Base-by-base conservation (phyloP, 2,113 vertebrate species). In the Acanthisitta chloris region DNA sequence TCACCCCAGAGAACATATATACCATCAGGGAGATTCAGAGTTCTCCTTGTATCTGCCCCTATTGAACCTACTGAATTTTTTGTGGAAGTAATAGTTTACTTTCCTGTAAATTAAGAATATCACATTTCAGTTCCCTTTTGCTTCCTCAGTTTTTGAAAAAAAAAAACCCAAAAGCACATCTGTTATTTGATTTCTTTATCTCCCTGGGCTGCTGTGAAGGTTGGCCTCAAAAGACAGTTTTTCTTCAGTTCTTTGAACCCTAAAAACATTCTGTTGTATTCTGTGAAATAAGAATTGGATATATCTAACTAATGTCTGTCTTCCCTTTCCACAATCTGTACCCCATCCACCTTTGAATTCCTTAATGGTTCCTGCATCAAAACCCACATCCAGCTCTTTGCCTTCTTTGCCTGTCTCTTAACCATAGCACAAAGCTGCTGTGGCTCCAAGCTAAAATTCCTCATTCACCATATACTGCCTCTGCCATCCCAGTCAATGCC, bases 181-280 rank as follows among this genome's bases (percentile, higher is more conserved):
- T 94, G 82, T 74, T 97, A 62, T 16, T 86, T 93, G 76, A 89
- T 92, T 92, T 81, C 62, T 93, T 94, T 74, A 52, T 92, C 95
- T 92, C 76, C 55, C 55, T 46, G 65, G 46, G 93, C 26, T 88
- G 49, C 82, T 92, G 34, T 78, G 80, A 90, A 93, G 54, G 19
- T 34, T 86, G 46, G 31, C 76, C 81, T 90, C 66, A 84, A 91
- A 95, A 71, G 49, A 55, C 34, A 74, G 7, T 61, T 62, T 90
- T 86, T 94, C 57, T 88, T 82, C 66, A 70, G 14, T 52, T 66
- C 59, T 80, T 70, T 86, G 67, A 94, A 92, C 64, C 40, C 51
- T 74, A 42, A 55, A 65, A 92, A 59, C 91, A 80, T 61, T 88
- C 67, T 92, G 62, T 61, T 78, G 55, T 88, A 78, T 82, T 88